Evolutionary conservation across 2,113 vertebrate genomes (phyloP), one percentile per base, ranked within the genome.

Genomic region (Spea multiplicata): DNA sequence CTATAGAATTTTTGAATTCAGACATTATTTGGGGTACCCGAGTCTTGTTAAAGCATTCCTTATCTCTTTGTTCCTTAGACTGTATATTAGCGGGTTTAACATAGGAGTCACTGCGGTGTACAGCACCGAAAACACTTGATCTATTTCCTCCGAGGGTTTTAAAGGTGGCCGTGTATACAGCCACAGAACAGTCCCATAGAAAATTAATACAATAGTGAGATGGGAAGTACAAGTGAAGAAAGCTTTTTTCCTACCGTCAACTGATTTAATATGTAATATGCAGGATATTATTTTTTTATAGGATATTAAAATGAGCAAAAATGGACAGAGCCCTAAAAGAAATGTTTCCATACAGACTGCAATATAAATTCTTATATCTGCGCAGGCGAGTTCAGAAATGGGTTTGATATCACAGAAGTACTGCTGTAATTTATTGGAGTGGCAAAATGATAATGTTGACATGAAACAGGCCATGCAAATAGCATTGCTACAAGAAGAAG

Each of bases 201-300:
- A 78, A 7, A 78, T 45, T 2, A 71, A 7, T 14, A 78, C 57
- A 6, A 72, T 44, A 30, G 69, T 65, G 30, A 78, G 68, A 44
- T 78, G 76, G 30, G 76, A 78, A 4, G 48, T 65, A 61, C 76
- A 78, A 9, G 76, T 78, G 9, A 67, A 77, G 17, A 77, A 77
- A 16, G 78, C 10, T 53, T 80, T 80, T 8, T 62, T 74, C 4
- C 71, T 80, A 30, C 73, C 71, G 2, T 66, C 71, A 8, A 3
- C 17, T 9, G 71, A 74, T 0, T 45, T 30, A 8, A 80, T 57
- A 4, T 67, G 16, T 17, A 80, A 5, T 16, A 80, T 49, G 44
- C 75, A 71, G 5, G 44, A 30, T 4, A 80, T 59, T 30, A 80
- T 80, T 57, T 68, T 74, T 13, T 7, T 50, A 46, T 77, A 77